Evolutionary conservation across 2,113 vertebrate species (phyloP).

Genomic region (Seriola dumerili): DNA sequence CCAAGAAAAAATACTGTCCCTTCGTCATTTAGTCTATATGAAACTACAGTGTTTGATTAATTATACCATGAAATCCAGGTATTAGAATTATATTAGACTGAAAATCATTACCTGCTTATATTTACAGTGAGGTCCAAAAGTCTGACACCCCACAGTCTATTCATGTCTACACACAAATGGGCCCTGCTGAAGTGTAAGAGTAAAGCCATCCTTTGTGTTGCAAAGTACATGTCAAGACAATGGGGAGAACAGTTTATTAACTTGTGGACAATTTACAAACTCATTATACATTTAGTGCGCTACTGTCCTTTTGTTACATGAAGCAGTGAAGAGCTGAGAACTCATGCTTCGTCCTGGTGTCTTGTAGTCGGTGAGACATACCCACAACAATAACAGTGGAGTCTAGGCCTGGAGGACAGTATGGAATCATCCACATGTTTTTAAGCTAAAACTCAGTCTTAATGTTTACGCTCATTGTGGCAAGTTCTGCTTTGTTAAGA

Average conservation of each 20-base stretch:
- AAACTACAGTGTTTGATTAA: not conserved
- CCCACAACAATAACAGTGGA: conserved; percentile 35
- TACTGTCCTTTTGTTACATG: conserved; percentile 17
- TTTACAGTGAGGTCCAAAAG: not conserved
- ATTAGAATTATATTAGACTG: not conserved
- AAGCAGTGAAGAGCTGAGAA: conserved; percentile 30
- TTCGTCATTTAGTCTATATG: not conserved
- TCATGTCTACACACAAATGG: not conserved
- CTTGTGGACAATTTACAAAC: conserved; percentile 14
- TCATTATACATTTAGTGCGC: conserved; percentile 3
- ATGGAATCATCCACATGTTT: conserved; percentile 53
- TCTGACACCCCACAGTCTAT: no score
- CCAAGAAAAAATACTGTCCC: not conserved
- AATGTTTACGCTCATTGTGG: conserved; percentile 64
- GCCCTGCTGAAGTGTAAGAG: not conserved
- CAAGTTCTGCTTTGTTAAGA: conserved; percentile 69
- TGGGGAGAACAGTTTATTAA: not conserved
- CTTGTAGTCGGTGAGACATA: conserved; percentile 26
- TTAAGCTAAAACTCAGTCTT: conserved; percentile 53
- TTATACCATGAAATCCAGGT: not conserved
- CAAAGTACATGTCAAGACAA: not conserved
- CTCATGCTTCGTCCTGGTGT: conserved; percentile 22
- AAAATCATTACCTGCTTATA: not conserved
- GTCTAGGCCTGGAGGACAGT: conserved; percentile 12
- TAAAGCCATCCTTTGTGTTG: not conserved